Evolutionary conservation across 1,140 invertebrate genomes (phyloP).

Genomic region (Teleogryllus occipitalis): DNA sequence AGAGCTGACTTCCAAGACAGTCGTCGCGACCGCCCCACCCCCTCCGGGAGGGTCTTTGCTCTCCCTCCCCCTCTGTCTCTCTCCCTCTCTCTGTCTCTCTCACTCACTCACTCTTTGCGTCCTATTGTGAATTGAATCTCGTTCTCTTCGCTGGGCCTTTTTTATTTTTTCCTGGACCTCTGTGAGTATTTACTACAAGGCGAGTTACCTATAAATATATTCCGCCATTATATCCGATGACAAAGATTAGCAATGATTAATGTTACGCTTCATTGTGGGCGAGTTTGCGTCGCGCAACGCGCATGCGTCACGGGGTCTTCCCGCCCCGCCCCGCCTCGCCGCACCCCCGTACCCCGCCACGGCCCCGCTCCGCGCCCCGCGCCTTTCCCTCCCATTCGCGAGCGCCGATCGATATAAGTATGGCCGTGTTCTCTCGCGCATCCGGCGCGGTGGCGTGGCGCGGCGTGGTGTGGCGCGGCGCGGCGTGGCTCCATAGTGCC

Average conservation of each 20-base stretch:
- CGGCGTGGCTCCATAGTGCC: not conserved
- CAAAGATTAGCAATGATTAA: not conserved
- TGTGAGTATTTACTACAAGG: not conserved
- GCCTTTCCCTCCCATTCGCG: not conserved
- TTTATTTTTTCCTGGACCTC: too few relatives aligned
- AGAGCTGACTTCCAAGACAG: too few relatives aligned
- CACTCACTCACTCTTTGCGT: too few relatives aligned
- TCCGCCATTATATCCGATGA: not conserved
- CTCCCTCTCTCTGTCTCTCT: too few relatives aligned
- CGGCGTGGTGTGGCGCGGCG: too few relatives aligned
- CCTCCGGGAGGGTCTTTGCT: too few relatives aligned
- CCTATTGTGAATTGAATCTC: too few relatives aligned
- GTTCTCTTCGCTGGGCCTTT: too few relatives aligned
- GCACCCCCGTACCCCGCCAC: not conserved
- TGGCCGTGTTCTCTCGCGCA: not conserved
- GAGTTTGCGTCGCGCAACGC: not conserved
- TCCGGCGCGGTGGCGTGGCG: not conserved
- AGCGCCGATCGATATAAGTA: not conserved
- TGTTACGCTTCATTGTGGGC: not conserved
- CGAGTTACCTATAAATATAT: not conserved
- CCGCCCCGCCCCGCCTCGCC: too few relatives aligned
- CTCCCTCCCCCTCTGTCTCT: too few relatives aligned
- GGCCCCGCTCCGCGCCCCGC: too few relatives aligned
- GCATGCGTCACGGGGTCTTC: not conserved
- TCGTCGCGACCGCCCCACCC: too few relatives aligned